These are phyloP conservation scores for Chaetophractus vellerosus DNA, from an alignment of 2,797 vertebrate genomes.

Conservation along the genomic window DNA sequence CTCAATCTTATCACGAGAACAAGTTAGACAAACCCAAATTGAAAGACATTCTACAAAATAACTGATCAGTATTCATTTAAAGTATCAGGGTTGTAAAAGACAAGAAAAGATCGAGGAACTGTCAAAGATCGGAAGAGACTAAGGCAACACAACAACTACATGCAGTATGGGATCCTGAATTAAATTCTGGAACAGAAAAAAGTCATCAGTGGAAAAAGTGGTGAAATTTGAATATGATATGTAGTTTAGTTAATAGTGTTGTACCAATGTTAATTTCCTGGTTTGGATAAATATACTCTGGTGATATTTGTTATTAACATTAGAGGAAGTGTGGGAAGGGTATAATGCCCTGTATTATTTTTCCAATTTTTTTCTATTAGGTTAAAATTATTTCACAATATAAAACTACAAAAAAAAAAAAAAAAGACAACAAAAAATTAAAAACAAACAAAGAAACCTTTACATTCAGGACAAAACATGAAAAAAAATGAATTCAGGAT, in stretches of 20 bases:
- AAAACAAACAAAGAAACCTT: background rate
- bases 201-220: background rate
- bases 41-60: slow-evolving; percentile 45
- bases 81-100: background rate
- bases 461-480: slow-evolving; percentile 51
- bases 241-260: background rate
- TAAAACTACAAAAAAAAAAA: background rate
- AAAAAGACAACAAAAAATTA: background rate
- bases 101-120: background rate
- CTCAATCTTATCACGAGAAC: slow-evolving; percentile 28
- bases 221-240: slow-evolving; percentile 7
- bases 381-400: slow-evolving; percentile 50
- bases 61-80: background rate
- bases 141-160: background rate
- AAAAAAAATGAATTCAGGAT: slow-evolving; percentile 50
- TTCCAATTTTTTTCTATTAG: slow-evolving; percentile 40
- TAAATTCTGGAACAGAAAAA: slow-evolving; percentile 47
- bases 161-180: background rate
- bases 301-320: background rate
- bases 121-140: background rate
- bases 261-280: background rate
- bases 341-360: background rate
- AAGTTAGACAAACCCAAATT: slow-evolving; percentile 18
- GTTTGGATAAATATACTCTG: slow-evolving; percentile 39
- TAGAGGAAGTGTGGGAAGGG: slow-evolving; percentile 28